These are phyloP conservation scores for Prolemur simus DNA, from an alignment of 2,113 vertebrate genomes.

Conservation along the genomic window DNA sequence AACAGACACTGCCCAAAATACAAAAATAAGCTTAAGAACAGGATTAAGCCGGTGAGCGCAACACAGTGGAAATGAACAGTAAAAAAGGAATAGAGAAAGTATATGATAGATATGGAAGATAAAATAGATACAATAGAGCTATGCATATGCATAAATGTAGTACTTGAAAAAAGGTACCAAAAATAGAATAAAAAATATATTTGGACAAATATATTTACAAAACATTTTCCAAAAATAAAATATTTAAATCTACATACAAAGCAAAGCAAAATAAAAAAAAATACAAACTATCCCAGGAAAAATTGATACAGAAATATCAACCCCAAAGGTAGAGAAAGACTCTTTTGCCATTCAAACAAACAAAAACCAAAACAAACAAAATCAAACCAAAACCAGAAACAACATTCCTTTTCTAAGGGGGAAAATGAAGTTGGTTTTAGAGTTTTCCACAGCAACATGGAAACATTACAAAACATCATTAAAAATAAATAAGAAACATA, in stretches of 20 bases:
- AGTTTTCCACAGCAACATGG: neutral
- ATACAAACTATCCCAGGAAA: neutral
- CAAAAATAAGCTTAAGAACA: neutral
- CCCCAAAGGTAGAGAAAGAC: neutral
- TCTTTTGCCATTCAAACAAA: neutral
- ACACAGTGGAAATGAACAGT: neutral
- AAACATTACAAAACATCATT: neutral
- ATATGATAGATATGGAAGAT: neutral
- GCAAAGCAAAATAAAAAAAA: neutral
- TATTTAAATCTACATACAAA: neutral
- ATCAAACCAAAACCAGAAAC: neutral
- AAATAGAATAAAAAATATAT: conserved; percentile 3
- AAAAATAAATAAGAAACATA: neutral
- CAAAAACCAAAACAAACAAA: neutral
- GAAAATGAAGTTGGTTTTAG: neutral
- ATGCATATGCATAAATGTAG: neutral
- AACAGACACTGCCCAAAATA: neutral
- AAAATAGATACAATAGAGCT: neutral
- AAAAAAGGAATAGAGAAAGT: neutral
- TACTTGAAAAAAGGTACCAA: neutral
- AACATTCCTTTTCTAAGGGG: neutral
- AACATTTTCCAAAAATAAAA: conserved; percentile 42
- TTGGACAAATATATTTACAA: neutral
- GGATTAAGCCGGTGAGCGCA: neutral
- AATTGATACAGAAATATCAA: neutral